Evolutionary conservation across 2,888 invertebrate species (phyloP), one percentile per base, ranked within the genome.

Genomic region (Eristalis tenax): DNA sequence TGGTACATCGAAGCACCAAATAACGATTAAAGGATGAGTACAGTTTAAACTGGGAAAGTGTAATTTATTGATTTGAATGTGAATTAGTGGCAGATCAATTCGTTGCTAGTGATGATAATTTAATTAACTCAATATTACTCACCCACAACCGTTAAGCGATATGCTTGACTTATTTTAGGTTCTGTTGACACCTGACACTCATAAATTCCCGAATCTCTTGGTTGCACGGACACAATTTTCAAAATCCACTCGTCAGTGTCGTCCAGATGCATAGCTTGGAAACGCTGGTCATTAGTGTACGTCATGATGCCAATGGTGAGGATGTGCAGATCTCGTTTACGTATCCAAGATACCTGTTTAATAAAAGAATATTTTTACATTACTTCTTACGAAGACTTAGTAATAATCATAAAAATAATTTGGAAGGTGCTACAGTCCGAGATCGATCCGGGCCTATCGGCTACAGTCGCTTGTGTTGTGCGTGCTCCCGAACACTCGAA

Each of bases 101-200:
- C 18, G 50, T 8, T 18, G 50, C 50, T 50, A 50, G 50, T 18
- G 50, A 8, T 50, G 50, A 18, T 50, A 50, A 50, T 50, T 50
- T 50, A 50, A 50, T 43, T 71, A 61, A 59, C 6, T 26, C 23
- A 70, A 84, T 8, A 76, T 88, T 90, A 95, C 96, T 94, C 92
- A 96, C 96, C 96, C 88, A 96, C 95, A 90, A 96, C 96, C 90
- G 94, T 95, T 89, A 96, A 94, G 89, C 94, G 95, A 92, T 95
- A 96, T 89, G 95, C 95, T 92, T 95, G 95, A 91, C 96, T 96
- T 90, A 96, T 96, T 93, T 96, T 96, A 75, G 96, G 96, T 92
- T 96, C 96, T 13, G 96, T 96, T 91, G 96, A 96, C 88, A 96
- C 96, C 93, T 96, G 96, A 91, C 96, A 96, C 92, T 96, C 96